Base-by-base conservation (phyloP, 2,888 invertebrate species). In the Penaeus monodon region DNA sequence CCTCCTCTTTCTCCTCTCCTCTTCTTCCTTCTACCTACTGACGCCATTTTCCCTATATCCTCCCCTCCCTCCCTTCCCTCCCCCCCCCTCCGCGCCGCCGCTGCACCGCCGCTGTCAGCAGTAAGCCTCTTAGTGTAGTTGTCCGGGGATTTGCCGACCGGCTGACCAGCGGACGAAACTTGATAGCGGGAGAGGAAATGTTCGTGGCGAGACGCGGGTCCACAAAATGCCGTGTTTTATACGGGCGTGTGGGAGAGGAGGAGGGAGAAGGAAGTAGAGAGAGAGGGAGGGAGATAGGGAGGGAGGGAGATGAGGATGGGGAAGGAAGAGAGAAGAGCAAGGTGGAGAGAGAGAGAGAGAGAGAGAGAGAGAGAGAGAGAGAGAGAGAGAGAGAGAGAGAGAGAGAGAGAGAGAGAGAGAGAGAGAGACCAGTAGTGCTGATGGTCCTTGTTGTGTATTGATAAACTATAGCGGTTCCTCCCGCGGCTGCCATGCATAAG, bases 31-130 rank as follows among this genome's bases (percentile, higher is more conserved):
- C n/a, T n/a, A n/a, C 38, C 20, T 29, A 63, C 29, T 14, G 17
- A 33, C 20, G 24, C n/a, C 33, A 2, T 38, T 65, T 44, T 65
- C 70, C 76, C 73, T 64, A 44, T 24, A 7, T 64, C 29, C 29
- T n/a, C 57, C 29, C n/a, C 27, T 27, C 38, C 38, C 33, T 44
- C 12, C 14, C 64, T 63, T 86, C 82, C 89, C 84, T 29, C 38
- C 65, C 91, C 91, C 91, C 90, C 90, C 81, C 79, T 77, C 82
- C 86, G 81, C 65, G 33, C 33, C 49, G 70, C 68, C 63, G 57
- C 38, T 33, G 79, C 80, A 84, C 79, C 76, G 78, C 24, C 44
- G 78, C 85, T 85, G 85, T 85, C 85, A 85, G 73, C 22, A 33
- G 79, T 85, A 85, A 85, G 85, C 85, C 79, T 85, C 85, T 85